Evolutionary conservation across 2,797 vertebrate species (phyloP), one percentile per base, ranked within the genome.

Genomic region (Onychomys arenicola): DNA sequence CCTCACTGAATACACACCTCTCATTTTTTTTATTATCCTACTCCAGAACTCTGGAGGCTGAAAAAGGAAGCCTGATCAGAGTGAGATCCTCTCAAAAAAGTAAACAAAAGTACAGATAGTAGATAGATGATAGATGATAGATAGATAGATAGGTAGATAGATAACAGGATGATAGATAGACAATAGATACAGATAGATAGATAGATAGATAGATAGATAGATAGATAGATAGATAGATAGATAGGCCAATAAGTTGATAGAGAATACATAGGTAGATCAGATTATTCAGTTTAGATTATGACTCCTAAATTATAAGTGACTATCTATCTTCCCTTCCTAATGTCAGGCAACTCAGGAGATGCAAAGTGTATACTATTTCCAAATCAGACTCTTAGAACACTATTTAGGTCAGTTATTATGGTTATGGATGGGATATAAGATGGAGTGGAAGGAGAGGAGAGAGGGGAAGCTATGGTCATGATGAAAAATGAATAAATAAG

Each of bases 321-420:
- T 61, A 43, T 6, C 29, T 83, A 6, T 9, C 1, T n/a, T 37
- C 86, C 2, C 3, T 37, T 86, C 8, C 6, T 91, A 83, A 73
- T 25, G 13, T 2, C 1, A 61, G 19, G 0, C 1, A 37, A 59
- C 80, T 0, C 6, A 82, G 12, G 13, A 1, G 59, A 3, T 29
- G 82, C 8, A 16, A 67, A 90, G 3, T 43, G 0, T 81, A 5
- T 77, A 11, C 49, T 52, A 71, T 80, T 77, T 57, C 9, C 6
- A 67, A 49, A 49, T 61, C 2, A 57, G 34, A 34, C 2, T 86
- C 32, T 55, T 69, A 29, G 78, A 85, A 77, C 52, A 67, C 14
- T 81, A 10, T 63, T 8, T 19, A 59, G 14, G 16, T 32, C 37
- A 61, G 14, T 8, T 83, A 43, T 43, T 9, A 63, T 19, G 8